These are phyloP conservation scores for Malurus cyaneus DNA, from an alignment of 2,113 vertebrate species.

Conservation along the genomic window DNA sequence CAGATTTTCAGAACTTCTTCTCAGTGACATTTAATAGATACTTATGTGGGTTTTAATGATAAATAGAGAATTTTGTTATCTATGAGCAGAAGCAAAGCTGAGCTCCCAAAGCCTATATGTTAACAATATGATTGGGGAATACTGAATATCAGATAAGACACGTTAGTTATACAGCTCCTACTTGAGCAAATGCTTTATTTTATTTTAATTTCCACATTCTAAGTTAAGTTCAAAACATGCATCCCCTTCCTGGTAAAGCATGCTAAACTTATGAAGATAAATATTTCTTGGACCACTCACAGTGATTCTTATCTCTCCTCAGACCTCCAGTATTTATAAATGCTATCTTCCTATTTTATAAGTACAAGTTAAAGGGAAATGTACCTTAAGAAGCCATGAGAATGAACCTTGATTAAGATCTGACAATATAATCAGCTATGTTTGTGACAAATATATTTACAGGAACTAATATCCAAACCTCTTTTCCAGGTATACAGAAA, in stretches of 20 bases:
- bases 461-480: neutral
- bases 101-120: neutral
- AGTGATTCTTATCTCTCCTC: neutral
- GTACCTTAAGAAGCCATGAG: neutral
- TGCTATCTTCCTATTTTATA: neutral
- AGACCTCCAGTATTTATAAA: neutral
- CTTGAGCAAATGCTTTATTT: neutral
- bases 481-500: neutral
- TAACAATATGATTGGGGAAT: neutral
- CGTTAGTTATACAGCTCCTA: neutral
- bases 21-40: neutral
- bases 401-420: neutral
- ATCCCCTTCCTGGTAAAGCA: neutral
- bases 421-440: neutral
- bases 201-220: neutral
- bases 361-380: neutral
- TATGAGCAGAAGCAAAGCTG: neutral
- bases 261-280: neutral
- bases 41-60: neutral
- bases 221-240: neutral
- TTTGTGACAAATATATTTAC: neutral
- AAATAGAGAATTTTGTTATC: neutral
- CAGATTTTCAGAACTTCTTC: neutral
- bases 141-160: neutral
- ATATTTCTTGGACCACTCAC: neutral